Evolutionary conservation across 2,888 invertebrate species (phyloP).

Genomic region (Folsomia manolachei): DNA sequence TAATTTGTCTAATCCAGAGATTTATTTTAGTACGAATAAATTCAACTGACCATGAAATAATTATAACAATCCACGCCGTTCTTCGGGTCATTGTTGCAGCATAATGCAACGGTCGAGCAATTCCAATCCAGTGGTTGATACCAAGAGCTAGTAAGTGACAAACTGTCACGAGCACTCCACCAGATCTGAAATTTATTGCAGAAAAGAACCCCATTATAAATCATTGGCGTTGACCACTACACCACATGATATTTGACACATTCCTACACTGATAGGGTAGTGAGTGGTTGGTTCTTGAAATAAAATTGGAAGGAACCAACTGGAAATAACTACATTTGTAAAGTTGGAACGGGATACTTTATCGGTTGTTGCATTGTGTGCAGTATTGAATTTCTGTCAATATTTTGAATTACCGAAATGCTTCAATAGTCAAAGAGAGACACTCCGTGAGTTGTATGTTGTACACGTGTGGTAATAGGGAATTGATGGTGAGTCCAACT

Average conservation of each 20-base stretch:
- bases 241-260: too few relatives aligned
- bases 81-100: slow-evolving; percentile 61
- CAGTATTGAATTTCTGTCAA: too few relatives aligned
- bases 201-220: background rate
- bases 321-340: too few relatives aligned
- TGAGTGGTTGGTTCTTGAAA: too few relatives aligned
- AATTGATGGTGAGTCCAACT: slow-evolving; percentile 59
- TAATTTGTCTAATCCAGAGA: too few relatives aligned
- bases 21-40: too few relatives aligned
- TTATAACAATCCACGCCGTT: slow-evolving; percentile 58
- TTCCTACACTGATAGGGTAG: too few relatives aligned
- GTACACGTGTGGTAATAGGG: slow-evolving; percentile 56
- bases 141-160: slow-evolving; percentile 64
- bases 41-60: slow-evolving; percentile 63
- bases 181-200: slow-evolving; percentile 54
- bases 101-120: slow-evolving; percentile 63
- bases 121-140: slow-evolving; percentile 66
- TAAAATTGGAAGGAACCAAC: too few relatives aligned
- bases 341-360: too few relatives aligned
- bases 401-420: slow-evolving; percentile 54
- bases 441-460: slow-evolving; percentile 52
- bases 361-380: too few relatives aligned
- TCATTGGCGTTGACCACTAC: too few relatives aligned
- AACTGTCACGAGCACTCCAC: slow-evolving; percentile 63
- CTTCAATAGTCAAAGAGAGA: slow-evolving; percentile 53